These are phyloP conservation scores for Cranoglanis bouderius DNA, from an alignment of 2,113 vertebrate species.

Conservation along the genomic window DNA sequence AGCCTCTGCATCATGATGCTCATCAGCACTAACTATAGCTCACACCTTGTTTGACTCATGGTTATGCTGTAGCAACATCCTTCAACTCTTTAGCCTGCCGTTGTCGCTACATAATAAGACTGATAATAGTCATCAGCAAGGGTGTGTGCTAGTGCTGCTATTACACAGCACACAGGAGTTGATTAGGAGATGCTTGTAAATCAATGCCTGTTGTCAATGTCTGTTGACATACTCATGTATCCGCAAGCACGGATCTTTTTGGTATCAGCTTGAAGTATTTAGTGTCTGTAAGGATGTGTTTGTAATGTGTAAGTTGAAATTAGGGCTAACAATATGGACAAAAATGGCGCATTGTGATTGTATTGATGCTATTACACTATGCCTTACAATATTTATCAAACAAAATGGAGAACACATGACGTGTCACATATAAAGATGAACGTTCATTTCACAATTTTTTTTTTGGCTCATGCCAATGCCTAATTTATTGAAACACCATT, in stretches of 20 bases:
- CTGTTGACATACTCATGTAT: not conserved
- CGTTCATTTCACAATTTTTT: too few relatives aligned
- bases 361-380: not conserved
- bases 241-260: not conserved
- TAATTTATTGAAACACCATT: too few relatives aligned
- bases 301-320: not conserved
- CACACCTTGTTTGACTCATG: slow-evolving; percentile 32
- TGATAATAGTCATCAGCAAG: slow-evolving; percentile 22
- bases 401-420: not conserved
- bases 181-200: slow-evolving; percentile 5
- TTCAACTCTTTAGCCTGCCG: slow-evolving; percentile 26
- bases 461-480: too few relatives aligned
- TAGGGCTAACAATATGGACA: not conserved
- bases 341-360: not conserved
- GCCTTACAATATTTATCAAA: too few relatives aligned
- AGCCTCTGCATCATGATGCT: slow-evolving; percentile 10
- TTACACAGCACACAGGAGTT: not conserved
- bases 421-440: too few relatives aligned
- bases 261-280: not conserved
- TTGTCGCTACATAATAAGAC: slow-evolving; percentile 24
- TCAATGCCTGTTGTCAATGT: not conserved
- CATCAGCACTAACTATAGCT: slow-evolving; percentile 41
- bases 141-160: not conserved
- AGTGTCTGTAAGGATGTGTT: not conserved
- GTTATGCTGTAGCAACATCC: slow-evolving; percentile 23